A percentile compares a stretch with the other conserved stretches of the same genome.
Conservation (phyloP, 2,797 vertebrate genomes). For the Lagocephalus sceleratus region DNA sequence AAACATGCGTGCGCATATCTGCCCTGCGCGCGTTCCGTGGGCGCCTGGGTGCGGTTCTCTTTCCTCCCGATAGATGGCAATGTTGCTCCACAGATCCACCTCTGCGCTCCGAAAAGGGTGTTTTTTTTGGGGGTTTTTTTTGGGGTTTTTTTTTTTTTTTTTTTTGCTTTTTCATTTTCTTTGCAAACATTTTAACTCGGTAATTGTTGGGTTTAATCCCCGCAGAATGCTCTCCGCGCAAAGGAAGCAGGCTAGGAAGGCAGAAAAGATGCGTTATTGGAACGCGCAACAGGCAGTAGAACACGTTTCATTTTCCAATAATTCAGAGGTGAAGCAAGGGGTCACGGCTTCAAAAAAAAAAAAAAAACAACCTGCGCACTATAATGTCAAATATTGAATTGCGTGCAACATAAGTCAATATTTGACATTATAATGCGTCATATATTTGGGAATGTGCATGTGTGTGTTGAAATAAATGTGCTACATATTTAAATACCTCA, state of each 20-base stretch:
- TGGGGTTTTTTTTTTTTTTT: no score
- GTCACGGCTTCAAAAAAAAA: no score
- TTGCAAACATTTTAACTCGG: constrained; percentile 31
- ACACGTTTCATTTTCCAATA: no score
- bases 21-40: background rate
- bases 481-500: background rate
- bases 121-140: constrained; percentile 20
- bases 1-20: background rate
- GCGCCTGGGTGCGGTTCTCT: constrained; percentile 37
- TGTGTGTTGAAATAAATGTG: no score
- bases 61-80: constrained; percentile 85
- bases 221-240: constrained; percentile 27
- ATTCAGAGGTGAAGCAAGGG: no score
- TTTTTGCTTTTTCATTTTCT: background rate
- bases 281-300: background rate
- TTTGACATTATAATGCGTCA: no score
- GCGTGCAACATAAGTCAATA: no score
- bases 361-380: no score
- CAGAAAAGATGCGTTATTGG: constrained; percentile 15
- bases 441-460: no score
- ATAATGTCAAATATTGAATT: no score
- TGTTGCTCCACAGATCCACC: constrained; percentile 72
- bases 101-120: no score
- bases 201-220: constrained; percentile 52
- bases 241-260: constrained; percentile 35